These are phyloP conservation scores for Drosophila trichaetosa DNA, from an alignment of 2,888 invertebrate species.

Conservation along the genomic window DNA sequence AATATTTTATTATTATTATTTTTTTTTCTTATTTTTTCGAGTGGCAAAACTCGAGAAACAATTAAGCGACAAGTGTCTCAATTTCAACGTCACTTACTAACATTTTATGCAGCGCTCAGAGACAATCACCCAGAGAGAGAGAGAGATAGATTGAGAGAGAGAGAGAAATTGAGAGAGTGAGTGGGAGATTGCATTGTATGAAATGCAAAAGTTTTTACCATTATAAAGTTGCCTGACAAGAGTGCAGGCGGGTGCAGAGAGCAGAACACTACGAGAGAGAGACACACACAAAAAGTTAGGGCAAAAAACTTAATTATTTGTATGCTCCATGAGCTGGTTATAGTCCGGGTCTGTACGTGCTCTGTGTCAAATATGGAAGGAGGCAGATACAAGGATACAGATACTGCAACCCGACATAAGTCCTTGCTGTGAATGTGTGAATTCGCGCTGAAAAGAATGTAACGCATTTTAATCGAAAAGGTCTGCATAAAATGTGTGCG, in stretches of 20 bases:
- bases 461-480: conserved; percentile 79
- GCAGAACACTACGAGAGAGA: conserved; percentile 13
- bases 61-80: conserved; percentile 82
- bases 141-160: conserved; percentile 2
- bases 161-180: background rate
- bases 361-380: background rate
- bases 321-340: conserved; percentile 35
- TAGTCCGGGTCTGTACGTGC: conserved; percentile 22
- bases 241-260: conserved; percentile 44
- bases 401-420: conserved; percentile 2
- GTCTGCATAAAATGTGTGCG: conserved; percentile 63
- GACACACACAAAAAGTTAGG: conserved; percentile 57
- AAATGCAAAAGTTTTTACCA: conserved; percentile 78
- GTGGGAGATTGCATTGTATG: conserved; percentile 42
- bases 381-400: background rate
- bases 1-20: conserved; percentile 26
- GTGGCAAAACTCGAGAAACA: conserved; percentile 77
- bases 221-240: conserved; percentile 66
- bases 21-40: conserved; percentile 39
- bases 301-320: conserved; percentile 78
- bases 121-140: conserved; percentile 31
- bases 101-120: conserved; percentile 78
- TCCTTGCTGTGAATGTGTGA: conserved; percentile 51
- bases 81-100: conserved; percentile 82
- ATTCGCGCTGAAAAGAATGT: conserved; percentile 77